These are phyloP conservation scores for Lycia hirtaria DNA, from an alignment of 2,888 invertebrate species.

Conservation along the genomic window DNA sequence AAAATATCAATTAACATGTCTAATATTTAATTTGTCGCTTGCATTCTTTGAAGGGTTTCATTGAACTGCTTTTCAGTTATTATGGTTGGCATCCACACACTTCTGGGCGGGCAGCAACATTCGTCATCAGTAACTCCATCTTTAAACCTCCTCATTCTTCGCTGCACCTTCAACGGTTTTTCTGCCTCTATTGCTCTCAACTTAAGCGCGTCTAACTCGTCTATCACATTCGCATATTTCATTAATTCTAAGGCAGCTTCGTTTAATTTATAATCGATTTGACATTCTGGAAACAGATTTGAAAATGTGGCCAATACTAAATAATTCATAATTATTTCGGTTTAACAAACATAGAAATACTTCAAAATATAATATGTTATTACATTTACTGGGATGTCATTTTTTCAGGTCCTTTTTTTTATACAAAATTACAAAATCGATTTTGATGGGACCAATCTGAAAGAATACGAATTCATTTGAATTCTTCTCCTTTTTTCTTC, in stretches of 20 bases:
- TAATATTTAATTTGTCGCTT: not conserved
- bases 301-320: conserved; percentile 30
- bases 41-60: conserved; percentile 46
- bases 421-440: too few relatives aligned
- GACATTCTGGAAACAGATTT: conserved; percentile 67
- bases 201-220: conserved; percentile 42
- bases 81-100: conserved; percentile 61
- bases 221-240: conserved; percentile 54
- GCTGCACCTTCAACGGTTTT: not conserved
- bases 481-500: too few relatives aligned
- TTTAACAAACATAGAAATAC: too few relatives aligned
- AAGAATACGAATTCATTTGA: too few relatives aligned
- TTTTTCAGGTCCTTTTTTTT: too few relatives aligned
- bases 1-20: not conserved
- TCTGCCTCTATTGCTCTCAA: conserved; percentile 34
- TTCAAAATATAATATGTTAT: too few relatives aligned
- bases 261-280: conserved; percentile 57
- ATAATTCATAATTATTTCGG: too few relatives aligned
- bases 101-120: conserved; percentile 63
- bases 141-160: conserved; percentile 34
- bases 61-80: conserved; percentile 62
- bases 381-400: too few relatives aligned
- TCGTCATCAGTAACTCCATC: conserved; percentile 24
- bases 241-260: conserved; percentile 57
- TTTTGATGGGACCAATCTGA: too few relatives aligned